Evolutionary conservation across 2,113 vertebrate species (phyloP), one percentile per base, ranked within the genome.

Genomic region (Rhombomys opimus): DNA sequence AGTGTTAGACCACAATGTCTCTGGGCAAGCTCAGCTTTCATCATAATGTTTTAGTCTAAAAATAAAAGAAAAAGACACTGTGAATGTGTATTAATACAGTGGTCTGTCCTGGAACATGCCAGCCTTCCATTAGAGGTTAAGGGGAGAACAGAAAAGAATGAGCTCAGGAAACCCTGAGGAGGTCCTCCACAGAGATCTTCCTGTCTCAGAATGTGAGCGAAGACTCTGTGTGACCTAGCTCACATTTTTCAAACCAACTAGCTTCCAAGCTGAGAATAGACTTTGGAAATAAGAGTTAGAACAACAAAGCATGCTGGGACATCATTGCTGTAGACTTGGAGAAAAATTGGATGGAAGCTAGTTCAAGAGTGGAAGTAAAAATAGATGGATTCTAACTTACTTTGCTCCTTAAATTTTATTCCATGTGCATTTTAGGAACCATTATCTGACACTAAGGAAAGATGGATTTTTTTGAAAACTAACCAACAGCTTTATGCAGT

Each of bases 381-480:
- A 10, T 35, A 73, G 54, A 20, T 22, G 22, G 46, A 32, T 41
- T 67, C 54, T 27, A 52, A 35, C 15, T 80, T 15, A 20, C 10
- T 9, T 8, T 54, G 32, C n/a, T 92, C 13, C 32, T 54, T 72
- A 3, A 30, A 1, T 0, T 0, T 73, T 10, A 35, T 50, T 41
- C 52, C 17, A 23, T 61, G 68, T 82, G 30, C 84, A 38, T 94
- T 94, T 65, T 90, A 67, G 63, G 13, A 94, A 61, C 89, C 22
- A 18, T 94, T 86, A 67, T 68, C 50, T 65, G 14, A 65, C 17
- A 95, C n/a, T 35, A 52, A 95, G 84, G 32, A 88, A 57, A 35
- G 15, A 12, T 50, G 68, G 57, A 57, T 75, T 93, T 86, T 86
- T 46, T 46, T 46, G 46, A 95, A 12, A 10, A 15, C 35, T 75